A percentile compares a stretch with the other conserved stretches of the same genome.
Evolutionary conservation across 1,140 invertebrate genomes (phyloP).

Genomic region (Cataglyphis hispanica): DNA sequence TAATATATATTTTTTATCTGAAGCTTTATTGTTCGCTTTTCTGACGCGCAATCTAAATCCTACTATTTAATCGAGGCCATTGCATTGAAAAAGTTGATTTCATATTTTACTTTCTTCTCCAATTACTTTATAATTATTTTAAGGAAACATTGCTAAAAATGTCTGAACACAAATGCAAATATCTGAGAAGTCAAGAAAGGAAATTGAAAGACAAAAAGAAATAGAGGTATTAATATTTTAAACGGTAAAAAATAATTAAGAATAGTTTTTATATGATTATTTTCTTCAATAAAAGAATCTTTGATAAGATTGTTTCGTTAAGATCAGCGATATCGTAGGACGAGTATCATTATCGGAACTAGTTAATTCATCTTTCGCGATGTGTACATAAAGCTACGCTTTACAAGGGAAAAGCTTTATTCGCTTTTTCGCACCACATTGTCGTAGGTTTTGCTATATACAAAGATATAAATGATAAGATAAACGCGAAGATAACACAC

Average conservation of each 20-base stretch:
- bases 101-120: too few species aligned
- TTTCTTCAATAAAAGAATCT: neutral
- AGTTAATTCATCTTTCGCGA: conserved; percentile 40
- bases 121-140: too few species aligned
- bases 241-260: neutral
- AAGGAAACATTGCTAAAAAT: too few species aligned
- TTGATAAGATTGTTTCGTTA: conserved; percentile 31
- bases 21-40: too few species aligned
- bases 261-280: conserved; percentile 1
- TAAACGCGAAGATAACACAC: neutral
- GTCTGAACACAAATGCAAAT: too few species aligned
- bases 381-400: conserved; percentile 13
- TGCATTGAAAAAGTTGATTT: too few species aligned
- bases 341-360: conserved; percentile 25
- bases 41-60: too few species aligned
- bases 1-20: too few species aligned
- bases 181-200: too few species aligned
- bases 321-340: conserved; percentile 50
- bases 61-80: too few species aligned
- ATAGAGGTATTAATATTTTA: neutral
- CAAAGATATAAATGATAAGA: neutral
- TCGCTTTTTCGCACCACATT: neutral
- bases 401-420: conserved; percentile 21
- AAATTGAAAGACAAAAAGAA: too few species aligned
- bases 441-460: conserved; percentile 6